Conservation (phyloP, 2,888 invertebrate species). For the Athalia cordata region DNA sequence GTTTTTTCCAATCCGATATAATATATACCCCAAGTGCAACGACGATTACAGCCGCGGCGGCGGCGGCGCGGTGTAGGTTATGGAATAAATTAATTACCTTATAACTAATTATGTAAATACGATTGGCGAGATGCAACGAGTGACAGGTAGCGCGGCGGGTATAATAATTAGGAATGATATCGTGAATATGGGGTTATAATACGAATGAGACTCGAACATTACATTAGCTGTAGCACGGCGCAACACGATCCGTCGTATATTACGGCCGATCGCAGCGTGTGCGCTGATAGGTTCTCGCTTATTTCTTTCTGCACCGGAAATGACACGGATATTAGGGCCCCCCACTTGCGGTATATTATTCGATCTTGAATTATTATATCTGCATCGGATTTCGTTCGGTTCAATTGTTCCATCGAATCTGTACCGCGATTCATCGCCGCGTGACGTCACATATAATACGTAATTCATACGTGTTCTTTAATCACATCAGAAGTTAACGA, state of each 20-base stretch:
- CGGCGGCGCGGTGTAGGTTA: neutral
- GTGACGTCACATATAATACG: slow-evolving; percentile 28
- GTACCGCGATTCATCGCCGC: slow-evolving; percentile 8
- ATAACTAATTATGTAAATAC: slow-evolving; percentile 43
- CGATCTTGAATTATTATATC: neutral
- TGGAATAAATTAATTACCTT: slow-evolving; percentile 42
- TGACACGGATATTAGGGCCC: slow-evolving; percentile 22
- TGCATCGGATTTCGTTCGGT: slow-evolving; percentile 5
- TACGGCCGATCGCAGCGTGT: neutral
- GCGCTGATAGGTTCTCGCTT: neutral
- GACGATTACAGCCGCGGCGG: neutral
- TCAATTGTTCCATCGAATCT: slow-evolving; percentile 31
- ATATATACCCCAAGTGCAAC: neutral
- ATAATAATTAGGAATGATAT: slow-evolving; percentile 40
- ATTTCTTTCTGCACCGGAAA: neutral
- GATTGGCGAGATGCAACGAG: slow-evolving; percentile 23
- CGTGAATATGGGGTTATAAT: slow-evolving; percentile 7
- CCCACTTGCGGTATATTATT: neutral
- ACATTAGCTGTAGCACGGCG: neutral
- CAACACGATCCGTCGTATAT: slow-evolving; percentile 31
- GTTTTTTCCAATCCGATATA: neutral
- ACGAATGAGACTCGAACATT: too few relatives aligned
- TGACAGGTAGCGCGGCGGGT: neutral
- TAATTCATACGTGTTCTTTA: slow-evolving; percentile 20
- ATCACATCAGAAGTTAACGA: slow-evolving; percentile 34